Percentiles rank a stretch among this genome's conserved stretches.
These are phyloP conservation scores for Melolontha melolontha DNA, from an alignment of 2,888 invertebrate genomes.

Conservation along the genomic window DNA sequence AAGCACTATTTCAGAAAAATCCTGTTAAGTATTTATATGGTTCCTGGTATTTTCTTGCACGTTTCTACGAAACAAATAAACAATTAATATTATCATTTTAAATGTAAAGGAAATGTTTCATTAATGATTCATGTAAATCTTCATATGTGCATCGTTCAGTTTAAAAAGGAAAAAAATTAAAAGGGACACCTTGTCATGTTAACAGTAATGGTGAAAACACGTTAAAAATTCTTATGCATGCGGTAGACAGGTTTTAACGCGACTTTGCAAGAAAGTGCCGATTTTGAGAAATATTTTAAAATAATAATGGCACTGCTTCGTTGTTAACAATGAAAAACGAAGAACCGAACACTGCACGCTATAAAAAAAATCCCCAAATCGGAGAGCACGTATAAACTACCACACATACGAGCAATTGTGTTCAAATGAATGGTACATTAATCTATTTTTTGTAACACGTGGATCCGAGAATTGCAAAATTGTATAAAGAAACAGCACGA, in stretches of 20 bases:
- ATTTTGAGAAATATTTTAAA: slow-evolving; percentile 25
- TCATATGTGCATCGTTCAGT: not conserved
- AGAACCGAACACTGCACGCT: slow-evolving; percentile 10
- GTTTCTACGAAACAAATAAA: too few species aligned
- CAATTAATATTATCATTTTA: too few species aligned
- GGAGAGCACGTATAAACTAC: slow-evolving; percentile 47
- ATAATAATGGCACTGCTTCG: slow-evolving; percentile 47
- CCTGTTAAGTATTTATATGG: too few species aligned
- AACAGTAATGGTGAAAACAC: not conserved
- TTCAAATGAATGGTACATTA: slow-evolving; percentile 63
- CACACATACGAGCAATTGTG: slow-evolving; percentile 61
- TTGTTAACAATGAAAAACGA: slow-evolving; percentile 37
- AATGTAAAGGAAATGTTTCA: too few species aligned
- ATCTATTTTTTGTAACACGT: slow-evolving; percentile 57
- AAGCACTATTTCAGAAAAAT: too few species aligned
- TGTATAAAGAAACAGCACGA: slow-evolving; percentile 55
- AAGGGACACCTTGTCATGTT: slow-evolving; percentile 9
- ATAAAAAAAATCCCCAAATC: slow-evolving; percentile 9
- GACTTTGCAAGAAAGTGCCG: slow-evolving; percentile 21
- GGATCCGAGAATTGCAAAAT: slow-evolving; percentile 61
- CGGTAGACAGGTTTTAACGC: slow-evolving; percentile 9
- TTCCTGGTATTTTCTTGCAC: too few species aligned
- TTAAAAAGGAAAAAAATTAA: slow-evolving; percentile 1
- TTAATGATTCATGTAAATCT: too few species aligned
- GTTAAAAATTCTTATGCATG: not conserved